Percentiles rank a stretch among this genome's conserved stretches.
Evolutionary conservation across 2,113 vertebrate genomes (phyloP).

Genomic region (Pygathrix nemaeus): DNA sequence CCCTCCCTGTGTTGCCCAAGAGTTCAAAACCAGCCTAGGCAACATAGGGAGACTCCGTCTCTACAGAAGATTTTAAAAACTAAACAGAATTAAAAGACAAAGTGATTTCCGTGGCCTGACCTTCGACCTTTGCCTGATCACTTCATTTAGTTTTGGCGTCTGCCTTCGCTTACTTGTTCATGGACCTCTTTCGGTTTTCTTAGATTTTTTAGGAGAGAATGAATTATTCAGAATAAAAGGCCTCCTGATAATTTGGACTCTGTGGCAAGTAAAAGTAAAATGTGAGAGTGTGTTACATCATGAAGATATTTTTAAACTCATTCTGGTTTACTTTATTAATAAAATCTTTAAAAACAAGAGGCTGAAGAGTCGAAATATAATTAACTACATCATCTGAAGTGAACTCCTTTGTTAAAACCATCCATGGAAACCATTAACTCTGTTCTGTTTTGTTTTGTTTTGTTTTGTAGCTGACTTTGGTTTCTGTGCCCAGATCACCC

Average conservation of each 20-base stretch:
- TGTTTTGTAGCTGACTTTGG: conserved; percentile 94
- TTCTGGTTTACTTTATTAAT: not conserved
- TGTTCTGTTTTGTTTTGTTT: conserved; percentile 61
- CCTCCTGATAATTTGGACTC: conserved; percentile 7
- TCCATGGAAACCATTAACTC: conserved; percentile 35
- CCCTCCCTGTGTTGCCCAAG: too few relatives aligned
- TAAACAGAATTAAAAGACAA: not conserved
- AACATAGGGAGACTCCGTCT: too few relatives aligned
- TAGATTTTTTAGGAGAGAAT: not conserved
- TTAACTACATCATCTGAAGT: not conserved
- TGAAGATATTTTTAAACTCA: conserved; percentile 25
- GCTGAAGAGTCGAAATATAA: not conserved
- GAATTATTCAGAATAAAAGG: conserved; percentile 35
- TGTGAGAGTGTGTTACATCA: not conserved
- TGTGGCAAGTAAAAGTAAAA: conserved; percentile 23
- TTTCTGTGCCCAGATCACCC: conserved; percentile 99
- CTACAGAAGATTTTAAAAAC: too few relatives aligned
- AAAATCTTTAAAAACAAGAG: not conserved
- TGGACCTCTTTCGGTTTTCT: conserved; percentile 13
- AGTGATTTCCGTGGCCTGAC: not conserved
- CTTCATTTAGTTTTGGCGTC: not conserved
- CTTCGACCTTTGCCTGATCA: not conserved
- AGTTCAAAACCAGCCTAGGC: too few relatives aligned
- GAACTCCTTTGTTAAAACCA: not conserved
- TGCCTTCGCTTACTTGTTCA: not conserved